Evolutionary conservation across 2,797 vertebrate genomes (phyloP).

Genomic region (Lacerta bilineata): DNA sequence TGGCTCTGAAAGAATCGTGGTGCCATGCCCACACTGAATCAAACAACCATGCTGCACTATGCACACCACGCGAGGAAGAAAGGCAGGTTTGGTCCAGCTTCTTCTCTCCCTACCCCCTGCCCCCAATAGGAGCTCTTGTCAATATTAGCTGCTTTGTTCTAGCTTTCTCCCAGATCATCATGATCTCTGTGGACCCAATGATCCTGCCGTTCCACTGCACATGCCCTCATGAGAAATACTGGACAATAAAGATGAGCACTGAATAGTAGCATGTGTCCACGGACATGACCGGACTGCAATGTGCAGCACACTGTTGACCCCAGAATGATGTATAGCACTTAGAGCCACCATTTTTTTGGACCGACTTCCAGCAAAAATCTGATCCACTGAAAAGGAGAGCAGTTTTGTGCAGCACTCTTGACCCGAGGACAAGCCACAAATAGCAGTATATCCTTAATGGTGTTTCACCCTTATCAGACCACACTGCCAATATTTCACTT

Average conservation of each 20-base stretch:
- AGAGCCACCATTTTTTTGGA: neutral
- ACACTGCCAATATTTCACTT: neutral
- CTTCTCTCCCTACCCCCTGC: neutral
- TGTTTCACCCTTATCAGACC: neutral
- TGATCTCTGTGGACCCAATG: neutral
- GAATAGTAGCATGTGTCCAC: neutral
- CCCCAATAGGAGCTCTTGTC: neutral
- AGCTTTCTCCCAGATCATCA: neutral
- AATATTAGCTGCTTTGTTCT: neutral
- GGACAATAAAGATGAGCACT: too few species aligned
- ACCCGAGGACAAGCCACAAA: constrained; percentile 3
- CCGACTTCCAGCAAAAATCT: neutral
- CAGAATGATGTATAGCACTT: neutral
- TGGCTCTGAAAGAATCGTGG: neutral
- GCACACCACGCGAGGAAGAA: neutral
- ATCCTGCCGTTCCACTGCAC: neutral
- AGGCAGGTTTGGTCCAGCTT: too few species aligned
- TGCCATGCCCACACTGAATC: neutral
- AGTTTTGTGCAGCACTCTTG: neutral
- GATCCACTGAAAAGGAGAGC: neutral
- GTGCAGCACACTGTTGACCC: neutral
- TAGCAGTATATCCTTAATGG: neutral
- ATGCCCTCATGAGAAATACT: neutral
- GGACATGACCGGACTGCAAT: neutral
- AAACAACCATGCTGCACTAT: neutral